These are phyloP conservation scores for Apomyelois bistriatella DNA, from an alignment of 2,888 invertebrate genomes.

Conservation along the genomic window DNA sequence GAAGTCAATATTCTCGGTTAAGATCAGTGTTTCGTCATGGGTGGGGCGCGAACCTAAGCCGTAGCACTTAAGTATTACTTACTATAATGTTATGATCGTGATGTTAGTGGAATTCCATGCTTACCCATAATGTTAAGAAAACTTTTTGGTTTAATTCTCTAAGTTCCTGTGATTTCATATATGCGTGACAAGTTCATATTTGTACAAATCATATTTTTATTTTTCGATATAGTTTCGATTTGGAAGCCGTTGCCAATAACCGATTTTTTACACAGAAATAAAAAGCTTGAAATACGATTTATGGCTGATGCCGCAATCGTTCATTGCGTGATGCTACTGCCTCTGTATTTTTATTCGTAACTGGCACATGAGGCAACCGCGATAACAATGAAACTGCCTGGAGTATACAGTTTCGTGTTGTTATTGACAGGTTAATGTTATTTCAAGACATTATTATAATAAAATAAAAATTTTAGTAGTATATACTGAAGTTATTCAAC, in stretches of 20 bases:
- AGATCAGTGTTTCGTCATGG: no score
- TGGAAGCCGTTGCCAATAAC: background rate
- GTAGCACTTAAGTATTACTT: no score
- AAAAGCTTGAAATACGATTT: constrained; percentile 4
- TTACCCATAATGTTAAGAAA: no score
- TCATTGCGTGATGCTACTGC: background rate
- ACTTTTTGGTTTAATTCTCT: no score
- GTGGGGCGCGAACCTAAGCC: no score
- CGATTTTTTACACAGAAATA: background rate
- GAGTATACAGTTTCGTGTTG: background rate
- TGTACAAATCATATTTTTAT: background rate
- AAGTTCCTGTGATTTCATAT: no score
- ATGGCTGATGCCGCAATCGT: background rate
- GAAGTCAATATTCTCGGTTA: no score
- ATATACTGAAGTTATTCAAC: no score
- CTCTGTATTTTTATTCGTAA: constrained; percentile 5
- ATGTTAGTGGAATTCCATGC: no score
- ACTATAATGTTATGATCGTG: no score
- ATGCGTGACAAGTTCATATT: background rate
- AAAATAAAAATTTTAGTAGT: no score
- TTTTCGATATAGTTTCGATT: background rate
- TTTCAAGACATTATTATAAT: background rate
- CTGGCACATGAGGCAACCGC: constrained; percentile 5
- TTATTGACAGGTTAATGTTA: background rate
- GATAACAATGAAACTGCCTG: background rate